phyloP scores from a whole-genome alignment of 2,888 invertebrate genomes.

The Leptogaster cylindrica region DNA sequence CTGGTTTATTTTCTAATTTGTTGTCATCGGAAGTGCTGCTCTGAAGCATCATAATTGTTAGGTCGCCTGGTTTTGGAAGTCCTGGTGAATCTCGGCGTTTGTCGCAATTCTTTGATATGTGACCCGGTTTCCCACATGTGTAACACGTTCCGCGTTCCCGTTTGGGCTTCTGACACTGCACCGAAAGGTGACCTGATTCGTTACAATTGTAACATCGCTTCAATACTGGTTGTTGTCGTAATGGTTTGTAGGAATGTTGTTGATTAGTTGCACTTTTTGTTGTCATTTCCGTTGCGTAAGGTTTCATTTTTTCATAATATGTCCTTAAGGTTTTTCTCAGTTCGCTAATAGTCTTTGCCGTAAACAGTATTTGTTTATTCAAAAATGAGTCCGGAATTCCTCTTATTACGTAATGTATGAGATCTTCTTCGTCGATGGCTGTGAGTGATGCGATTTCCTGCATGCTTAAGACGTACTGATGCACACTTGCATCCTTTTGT shows the following conservation, averaged over 20 bases:
- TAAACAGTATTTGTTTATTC: constrained; percentile 35
- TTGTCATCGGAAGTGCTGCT: not conserved
- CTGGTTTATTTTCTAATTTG: too few relatives aligned
- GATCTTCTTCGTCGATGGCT: constrained; percentile 30
- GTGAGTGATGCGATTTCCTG: constrained; percentile 30
- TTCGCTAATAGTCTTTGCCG: constrained; percentile 19
- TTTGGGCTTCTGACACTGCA: not conserved
- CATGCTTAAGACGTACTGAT: constrained; percentile 40
- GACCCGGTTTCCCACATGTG: constrained; percentile 36
- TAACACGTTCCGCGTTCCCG: constrained; percentile 24
- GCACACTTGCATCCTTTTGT: constrained; percentile 30
- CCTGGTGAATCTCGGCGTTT: not conserved
- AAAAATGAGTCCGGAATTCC: constrained; percentile 31
- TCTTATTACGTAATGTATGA: constrained; percentile 35
- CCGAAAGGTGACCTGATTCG: not conserved
- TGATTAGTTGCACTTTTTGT: not conserved
- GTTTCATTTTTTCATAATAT: constrained; percentile 12
- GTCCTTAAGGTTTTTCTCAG: constrained; percentile 20
- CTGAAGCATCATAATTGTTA: not conserved
- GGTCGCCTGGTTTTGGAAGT: not conserved
- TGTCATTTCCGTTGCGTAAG: not conserved
- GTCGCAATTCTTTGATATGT: constrained; percentile 24
- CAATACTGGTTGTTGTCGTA: not conserved
- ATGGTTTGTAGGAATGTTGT: not conserved
- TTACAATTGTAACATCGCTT: constrained; percentile 40